phyloP scores from a whole-genome alignment of 2,888 invertebrate genomes.

The Tiphia femorata region DNA sequence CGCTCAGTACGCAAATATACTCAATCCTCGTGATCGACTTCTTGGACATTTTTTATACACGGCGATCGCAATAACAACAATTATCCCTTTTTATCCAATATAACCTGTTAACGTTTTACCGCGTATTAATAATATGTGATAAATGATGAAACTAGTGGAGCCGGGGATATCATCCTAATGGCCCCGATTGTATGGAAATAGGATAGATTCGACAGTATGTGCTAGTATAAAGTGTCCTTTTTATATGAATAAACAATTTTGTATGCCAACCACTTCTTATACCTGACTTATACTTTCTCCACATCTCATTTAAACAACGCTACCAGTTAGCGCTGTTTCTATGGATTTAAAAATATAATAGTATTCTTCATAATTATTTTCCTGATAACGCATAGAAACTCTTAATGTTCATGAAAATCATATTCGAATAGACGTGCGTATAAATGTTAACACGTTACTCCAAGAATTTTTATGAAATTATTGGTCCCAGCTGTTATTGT shows the following conservation, averaged over 20 bases:
- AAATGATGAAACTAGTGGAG: constrained; percentile 55
- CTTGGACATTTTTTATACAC: constrained; percentile 25
- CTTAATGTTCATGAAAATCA: no score
- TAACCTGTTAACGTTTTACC: constrained; percentile 43
- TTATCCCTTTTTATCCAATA: constrained; percentile 26
- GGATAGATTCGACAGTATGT: constrained; percentile 61
- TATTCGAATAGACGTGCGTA: no score
- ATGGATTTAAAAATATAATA: no score
- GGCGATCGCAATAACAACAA: constrained; percentile 21
- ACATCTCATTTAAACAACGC: no score
- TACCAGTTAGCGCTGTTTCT: no score
- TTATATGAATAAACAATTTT: constrained; percentile 66
- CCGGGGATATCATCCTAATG: constrained; percentile 45
- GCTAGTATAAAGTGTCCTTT: constrained; percentile 67
- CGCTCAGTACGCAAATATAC: constrained; percentile 36
- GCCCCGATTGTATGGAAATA: constrained; percentile 54
- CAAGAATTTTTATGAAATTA: no score
- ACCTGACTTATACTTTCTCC: no score
- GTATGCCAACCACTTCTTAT: no score
- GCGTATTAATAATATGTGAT: constrained; percentile 61
- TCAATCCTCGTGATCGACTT: constrained; percentile 29
- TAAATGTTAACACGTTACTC: no score
- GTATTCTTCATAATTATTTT: no score
- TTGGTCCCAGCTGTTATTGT: no score
- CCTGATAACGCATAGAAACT: no score